A percentile compares a stretch with the other conserved stretches of the same genome.
Conservation (phyloP, 2,113 vertebrate species). For the Panthera uncia region DNA sequence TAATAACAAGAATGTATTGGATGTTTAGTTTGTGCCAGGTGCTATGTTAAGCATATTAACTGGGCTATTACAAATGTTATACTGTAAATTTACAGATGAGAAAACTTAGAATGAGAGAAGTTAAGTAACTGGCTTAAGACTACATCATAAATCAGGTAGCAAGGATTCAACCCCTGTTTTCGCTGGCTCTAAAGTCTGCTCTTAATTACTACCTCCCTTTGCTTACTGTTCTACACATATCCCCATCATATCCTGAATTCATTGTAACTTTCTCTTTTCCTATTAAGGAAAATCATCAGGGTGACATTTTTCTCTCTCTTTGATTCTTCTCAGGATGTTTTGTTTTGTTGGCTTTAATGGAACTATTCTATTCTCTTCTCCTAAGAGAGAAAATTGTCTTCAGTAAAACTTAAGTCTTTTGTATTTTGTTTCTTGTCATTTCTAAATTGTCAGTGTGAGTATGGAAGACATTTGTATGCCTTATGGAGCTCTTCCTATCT, state of each 20-base stretch:
- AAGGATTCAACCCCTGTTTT: not conserved
- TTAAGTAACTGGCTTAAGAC: not conserved
- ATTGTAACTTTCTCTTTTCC: not conserved
- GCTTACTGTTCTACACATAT: not conserved
- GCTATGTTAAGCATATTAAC: not conserved
- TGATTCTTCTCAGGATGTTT: conserved; percentile 42
- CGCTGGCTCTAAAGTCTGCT: not conserved
- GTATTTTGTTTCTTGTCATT: conserved; percentile 57
- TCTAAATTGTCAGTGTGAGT: conserved; percentile 77
- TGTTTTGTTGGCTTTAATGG: conserved; percentile 8
- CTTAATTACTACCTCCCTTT: not conserved
- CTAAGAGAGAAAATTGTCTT: conserved; percentile 33
- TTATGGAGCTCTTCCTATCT: conserved; percentile 60
- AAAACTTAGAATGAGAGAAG: not conserved
- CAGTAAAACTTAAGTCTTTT: conserved; percentile 46
- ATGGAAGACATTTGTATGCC: conserved; percentile 70
- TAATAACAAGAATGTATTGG: conserved; percentile 5
- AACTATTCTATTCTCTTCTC: not conserved
- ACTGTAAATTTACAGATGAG: not conserved
- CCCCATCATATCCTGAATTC: not conserved
- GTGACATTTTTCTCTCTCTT: not conserved
- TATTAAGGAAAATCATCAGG: not conserved
- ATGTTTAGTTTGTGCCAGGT: not conserved
- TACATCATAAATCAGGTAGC: not conserved
- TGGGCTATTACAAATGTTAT: not conserved